A percentile compares a stretch with the other conserved stretches of the same genome.
Evolutionary conservation across 1,140 invertebrate genomes (phyloP).

Genomic region (Plutomurus gul): DNA sequence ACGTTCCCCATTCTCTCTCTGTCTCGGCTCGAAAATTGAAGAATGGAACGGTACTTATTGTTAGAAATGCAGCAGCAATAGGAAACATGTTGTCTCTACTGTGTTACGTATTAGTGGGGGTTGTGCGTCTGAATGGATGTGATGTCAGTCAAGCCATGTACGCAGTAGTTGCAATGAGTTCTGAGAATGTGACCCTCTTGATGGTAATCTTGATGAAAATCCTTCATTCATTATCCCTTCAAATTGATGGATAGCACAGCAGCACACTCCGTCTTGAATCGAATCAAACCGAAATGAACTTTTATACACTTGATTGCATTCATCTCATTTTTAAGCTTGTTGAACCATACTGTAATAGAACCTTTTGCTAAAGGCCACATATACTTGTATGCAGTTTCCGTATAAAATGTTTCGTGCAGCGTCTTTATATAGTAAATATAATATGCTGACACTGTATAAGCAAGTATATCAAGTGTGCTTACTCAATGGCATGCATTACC

Average conservation of each 20-base stretch:
- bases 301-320: constrained; percentile 36
- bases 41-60: too few species aligned
- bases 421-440: too few species aligned
- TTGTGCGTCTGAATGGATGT: not conserved
- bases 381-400: too few species aligned
- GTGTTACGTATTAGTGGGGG: not conserved
- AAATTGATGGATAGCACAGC: constrained; percentile 46
- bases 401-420: too few species aligned
- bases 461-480: too few species aligned
- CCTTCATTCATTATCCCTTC: constrained; percentile 48
- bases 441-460: too few species aligned
- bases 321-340: not conserved
- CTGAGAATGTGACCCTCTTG: constrained; percentile 33
- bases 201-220: constrained; percentile 46
- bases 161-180: not conserved
- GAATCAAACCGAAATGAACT: constrained; percentile 44
- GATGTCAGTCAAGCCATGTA: not conserved
- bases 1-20: not conserved
- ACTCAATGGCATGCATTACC: too few species aligned
- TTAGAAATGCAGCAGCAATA: too few species aligned
- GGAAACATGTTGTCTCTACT: too few species aligned
- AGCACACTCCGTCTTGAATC: constrained; percentile 40
- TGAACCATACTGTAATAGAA: not conserved
- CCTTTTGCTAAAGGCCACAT: too few species aligned
- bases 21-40: too few species aligned